A percentile compares a stretch with the other conserved stretches of the same genome.
phyloP scores from a whole-genome alignment of 2,888 invertebrate genomes.

The Athrips mouffetella region DNA sequence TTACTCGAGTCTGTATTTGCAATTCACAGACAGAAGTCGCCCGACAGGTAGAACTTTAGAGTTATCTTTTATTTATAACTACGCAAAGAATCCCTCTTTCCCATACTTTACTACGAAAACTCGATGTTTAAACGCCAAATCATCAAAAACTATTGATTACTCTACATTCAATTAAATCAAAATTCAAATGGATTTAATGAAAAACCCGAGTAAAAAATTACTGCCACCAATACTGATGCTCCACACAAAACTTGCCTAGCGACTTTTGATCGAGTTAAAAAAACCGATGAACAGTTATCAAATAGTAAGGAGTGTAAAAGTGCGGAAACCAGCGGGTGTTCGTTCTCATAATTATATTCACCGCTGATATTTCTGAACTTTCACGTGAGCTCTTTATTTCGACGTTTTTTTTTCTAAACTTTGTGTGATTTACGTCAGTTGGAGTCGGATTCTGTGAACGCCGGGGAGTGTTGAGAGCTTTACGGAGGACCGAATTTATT shows the following conservation, averaged over 20 bases:
- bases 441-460: constrained; percentile 58
- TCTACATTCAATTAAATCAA: no score
- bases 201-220: not conserved
- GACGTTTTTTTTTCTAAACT: constrained; percentile 61
- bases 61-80: constrained; percentile 77
- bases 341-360: constrained; percentile 74
- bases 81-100: constrained; percentile 50
- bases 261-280: constrained; percentile 25
- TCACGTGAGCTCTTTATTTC: constrained; percentile 74
- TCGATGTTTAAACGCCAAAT: constrained; percentile 20
- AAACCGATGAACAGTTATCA: constrained; percentile 10
- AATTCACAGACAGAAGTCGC: constrained; percentile 69
- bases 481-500: constrained; percentile 64
- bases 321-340: constrained; percentile 74
- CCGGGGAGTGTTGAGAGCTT: constrained; percentile 70
- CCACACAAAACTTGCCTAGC: not conserved
- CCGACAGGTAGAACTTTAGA: constrained; percentile 63
- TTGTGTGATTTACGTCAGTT: constrained; percentile 73
- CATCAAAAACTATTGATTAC: no score
- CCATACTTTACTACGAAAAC: constrained; percentile 35
- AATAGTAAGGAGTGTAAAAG: constrained; percentile 51
- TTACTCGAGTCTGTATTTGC: constrained; percentile 62
- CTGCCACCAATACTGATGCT: not conserved
- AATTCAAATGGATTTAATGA: no score
- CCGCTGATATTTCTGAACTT: constrained; percentile 75